Evolutionary conservation across 2,888 invertebrate genomes (phyloP).

Genomic region (Drosophila meridionalis): DNA sequence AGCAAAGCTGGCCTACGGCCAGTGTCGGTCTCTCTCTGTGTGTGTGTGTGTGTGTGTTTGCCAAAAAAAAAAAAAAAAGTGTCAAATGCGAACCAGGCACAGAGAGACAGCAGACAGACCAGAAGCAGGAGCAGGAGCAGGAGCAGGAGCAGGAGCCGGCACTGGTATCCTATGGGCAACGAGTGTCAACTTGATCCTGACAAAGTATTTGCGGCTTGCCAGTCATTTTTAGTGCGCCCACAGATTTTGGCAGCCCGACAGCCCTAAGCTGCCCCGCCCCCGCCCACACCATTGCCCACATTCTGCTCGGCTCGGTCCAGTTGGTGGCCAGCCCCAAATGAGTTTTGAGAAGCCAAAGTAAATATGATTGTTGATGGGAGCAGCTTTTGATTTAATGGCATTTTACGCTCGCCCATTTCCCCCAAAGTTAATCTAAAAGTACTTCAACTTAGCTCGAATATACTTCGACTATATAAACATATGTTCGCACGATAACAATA

Average conservation of each 20-base stretch:
- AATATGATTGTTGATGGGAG: constrained; percentile 20
- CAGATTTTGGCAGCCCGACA: constrained; percentile 45
- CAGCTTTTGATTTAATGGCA: constrained; percentile 13
- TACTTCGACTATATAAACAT: constrained; percentile 2
- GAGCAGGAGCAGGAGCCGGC: background rate
- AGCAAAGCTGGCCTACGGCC: constrained; percentile 6
- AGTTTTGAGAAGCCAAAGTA: constrained; percentile 8
- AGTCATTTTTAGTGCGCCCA: constrained; percentile 75
- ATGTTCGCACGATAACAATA: constrained; percentile 9
- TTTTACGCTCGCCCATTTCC: background rate
- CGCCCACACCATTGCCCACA: background rate
- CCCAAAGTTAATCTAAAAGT: constrained; percentile 11
- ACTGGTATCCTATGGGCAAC: constrained; percentile 48
- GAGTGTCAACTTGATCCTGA: constrained; percentile 80
- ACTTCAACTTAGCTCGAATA: constrained; percentile 4
- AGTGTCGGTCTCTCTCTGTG: background rate
- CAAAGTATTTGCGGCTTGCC: constrained; percentile 78
- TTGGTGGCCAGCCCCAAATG: constrained; percentile 8
- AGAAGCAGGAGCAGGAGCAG: background rate
- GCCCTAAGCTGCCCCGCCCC: background rate
- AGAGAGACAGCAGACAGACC: constrained; percentile 1
- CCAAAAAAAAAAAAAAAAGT: constrained; percentile 49
- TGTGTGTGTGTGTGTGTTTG: constrained; percentile 32
- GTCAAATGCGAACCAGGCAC: constrained; percentile 67
- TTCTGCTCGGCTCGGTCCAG: background rate